Percentiles rank a stretch among this genome's conserved stretches.
Evolutionary conservation across 2,113 vertebrate species (phyloP).

Genomic region (Noturus placidus): DNA sequence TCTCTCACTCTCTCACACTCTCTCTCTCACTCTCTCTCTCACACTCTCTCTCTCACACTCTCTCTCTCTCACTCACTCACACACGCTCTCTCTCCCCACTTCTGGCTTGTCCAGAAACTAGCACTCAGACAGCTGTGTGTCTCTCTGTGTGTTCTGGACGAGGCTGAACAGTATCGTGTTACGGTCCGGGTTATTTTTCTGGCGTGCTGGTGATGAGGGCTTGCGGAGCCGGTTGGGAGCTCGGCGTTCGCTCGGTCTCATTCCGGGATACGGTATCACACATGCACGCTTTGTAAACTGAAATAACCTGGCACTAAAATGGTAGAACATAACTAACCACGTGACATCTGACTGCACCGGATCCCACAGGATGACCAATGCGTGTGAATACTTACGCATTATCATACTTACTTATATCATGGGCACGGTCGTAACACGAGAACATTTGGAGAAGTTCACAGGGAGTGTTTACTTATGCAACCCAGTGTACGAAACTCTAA

Average conservation of each 20-base stretch:
- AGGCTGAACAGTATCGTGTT: slow-evolving; percentile 25
- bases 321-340: background rate
- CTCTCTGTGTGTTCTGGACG: slow-evolving; percentile 31
- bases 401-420: background rate
- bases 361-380: background rate
- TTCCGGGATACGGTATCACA: background rate
- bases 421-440: background rate
- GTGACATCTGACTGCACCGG: background rate
- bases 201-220: background rate
- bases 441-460: background rate
- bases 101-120: background rate
- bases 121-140: slow-evolving; percentile 36
- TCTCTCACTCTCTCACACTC: too few species aligned
- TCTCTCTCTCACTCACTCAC: too few species aligned
- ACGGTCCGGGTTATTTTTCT: background rate
- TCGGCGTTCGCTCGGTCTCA: background rate
- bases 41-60: too few species aligned
- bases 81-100: too few species aligned
- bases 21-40: too few species aligned
- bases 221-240: slow-evolving; percentile 10
- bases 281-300: background rate
- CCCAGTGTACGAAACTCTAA: background rate
- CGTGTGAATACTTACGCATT: background rate
- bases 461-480: background rate
- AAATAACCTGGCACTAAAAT: background rate